Conservation (phyloP, 35 echinoderm and acorn worm species). For the Hemicentrotus pulcherrimus region DNA sequence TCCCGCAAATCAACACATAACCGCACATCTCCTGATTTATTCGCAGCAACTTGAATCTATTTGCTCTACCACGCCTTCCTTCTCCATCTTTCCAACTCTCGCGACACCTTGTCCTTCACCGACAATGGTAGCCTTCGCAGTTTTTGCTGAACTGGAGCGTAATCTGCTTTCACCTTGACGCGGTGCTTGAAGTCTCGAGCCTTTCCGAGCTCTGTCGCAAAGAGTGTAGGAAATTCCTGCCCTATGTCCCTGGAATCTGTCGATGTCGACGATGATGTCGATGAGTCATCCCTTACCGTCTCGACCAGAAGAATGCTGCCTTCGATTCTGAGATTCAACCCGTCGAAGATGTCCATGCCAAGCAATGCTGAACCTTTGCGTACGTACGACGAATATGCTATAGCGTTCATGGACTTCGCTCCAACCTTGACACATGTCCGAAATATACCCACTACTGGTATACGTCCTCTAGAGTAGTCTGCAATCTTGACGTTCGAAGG, state of each 20-base stretch:
- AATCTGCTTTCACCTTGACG: slow-evolving; percentile 44
- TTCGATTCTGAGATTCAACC: too few species aligned
- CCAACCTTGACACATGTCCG: slow-evolving; percentile 43
- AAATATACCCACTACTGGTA: slow-evolving; percentile 51
- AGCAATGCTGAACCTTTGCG: slow-evolving; percentile 52
- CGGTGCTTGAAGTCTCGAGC: slow-evolving; percentile 50
- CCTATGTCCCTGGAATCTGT: not conserved
- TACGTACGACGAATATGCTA: slow-evolving; percentile 17
- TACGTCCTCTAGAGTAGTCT: slow-evolving; percentile 46
- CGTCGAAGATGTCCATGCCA: slow-evolving; percentile 66
- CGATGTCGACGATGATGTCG: not conserved
- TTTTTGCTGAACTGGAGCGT: slow-evolving; percentile 60
- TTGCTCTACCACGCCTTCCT: slow-evolving; percentile 72
- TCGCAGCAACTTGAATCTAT: slow-evolving; percentile 62
- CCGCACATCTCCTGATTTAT: slow-evolving; percentile 54
- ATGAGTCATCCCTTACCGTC: not conserved
- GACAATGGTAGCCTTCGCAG: slow-evolving; percentile 58
- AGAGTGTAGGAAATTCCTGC: not conserved
- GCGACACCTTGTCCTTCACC: slow-evolving; percentile 49
- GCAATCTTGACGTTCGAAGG: slow-evolving; percentile 10
- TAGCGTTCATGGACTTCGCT: not conserved
- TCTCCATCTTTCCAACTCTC: too few species aligned
- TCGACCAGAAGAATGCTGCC: too few species aligned
- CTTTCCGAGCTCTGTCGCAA: not conserved
- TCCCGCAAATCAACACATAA: slow-evolving; percentile 74